Conservation (phyloP, 2,113 vertebrate genomes). For the Python bivittatus region DNA sequence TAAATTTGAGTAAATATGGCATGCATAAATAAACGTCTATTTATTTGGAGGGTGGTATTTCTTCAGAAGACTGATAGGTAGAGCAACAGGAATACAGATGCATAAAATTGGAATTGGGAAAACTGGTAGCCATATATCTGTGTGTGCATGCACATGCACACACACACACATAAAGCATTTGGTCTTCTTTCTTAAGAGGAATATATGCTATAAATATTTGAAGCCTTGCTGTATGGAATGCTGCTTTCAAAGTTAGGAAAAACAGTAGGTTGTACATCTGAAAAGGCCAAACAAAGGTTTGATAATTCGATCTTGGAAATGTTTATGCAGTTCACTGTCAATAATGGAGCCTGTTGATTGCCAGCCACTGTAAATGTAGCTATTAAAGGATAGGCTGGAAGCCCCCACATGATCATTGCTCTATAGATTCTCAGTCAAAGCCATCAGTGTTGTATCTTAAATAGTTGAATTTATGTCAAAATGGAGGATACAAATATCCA, state of each 20-base stretch:
- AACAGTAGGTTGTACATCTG: not conserved
- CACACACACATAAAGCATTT: not conserved
- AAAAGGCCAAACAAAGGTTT: not conserved
- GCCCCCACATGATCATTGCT: constrained; percentile 21
- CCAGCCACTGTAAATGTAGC: not conserved
- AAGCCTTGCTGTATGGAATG: not conserved
- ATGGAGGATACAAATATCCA: constrained; percentile 29
- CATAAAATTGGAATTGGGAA: not conserved
- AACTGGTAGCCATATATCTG: not conserved
- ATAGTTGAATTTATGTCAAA: constrained; percentile 36
- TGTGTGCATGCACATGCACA: not conserved
- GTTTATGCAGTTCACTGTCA: not conserved
- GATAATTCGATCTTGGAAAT: not conserved
- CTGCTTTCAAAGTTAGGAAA: not conserved
- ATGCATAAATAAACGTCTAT: not conserved
- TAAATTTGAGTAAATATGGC: not conserved
- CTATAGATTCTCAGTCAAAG: constrained; percentile 14
- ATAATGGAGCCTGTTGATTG: not conserved
- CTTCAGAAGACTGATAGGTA: not conserved
- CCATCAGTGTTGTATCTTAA: constrained; percentile 22
- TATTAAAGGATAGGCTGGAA: not conserved
- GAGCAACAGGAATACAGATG: not conserved
- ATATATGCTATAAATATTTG: not conserved
- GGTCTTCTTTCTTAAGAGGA: not conserved
- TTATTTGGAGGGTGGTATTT: not conserved